phyloP scores from a whole-genome alignment of 2,113 vertebrate genomes.

The Physeter macrocephalus region DNA sequence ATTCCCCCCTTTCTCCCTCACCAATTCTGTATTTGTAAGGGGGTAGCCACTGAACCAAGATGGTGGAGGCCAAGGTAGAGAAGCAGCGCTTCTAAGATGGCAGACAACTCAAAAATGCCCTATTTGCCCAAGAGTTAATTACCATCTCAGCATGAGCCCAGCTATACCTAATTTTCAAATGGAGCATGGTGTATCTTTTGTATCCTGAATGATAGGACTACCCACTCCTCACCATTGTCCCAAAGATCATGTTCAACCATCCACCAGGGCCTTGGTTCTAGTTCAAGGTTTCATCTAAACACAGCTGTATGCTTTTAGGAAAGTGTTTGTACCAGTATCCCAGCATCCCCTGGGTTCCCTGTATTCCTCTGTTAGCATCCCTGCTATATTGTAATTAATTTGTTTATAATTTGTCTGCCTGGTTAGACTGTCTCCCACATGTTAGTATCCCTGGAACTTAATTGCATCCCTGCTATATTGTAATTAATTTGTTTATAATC shows the following conservation, averaged over 20 bases:
- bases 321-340: neutral
- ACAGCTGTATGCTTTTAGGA: neutral
- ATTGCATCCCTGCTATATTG: neutral
- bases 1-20: fast-evolving
- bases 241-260: neutral
- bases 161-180: neutral
- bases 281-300: neutral
- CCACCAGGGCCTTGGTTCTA: neutral
- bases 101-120: neutral
- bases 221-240: neutral
- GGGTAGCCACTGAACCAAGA: neutral
- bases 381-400: neutral
- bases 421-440: constrained; percentile 16
- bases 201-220: neutral
- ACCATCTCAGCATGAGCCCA: neutral
- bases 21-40: neutral
- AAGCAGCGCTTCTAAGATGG: neutral
- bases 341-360: neutral
- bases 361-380: neutral
- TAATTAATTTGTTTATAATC: constrained; percentile 29
- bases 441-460: neutral
- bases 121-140: neutral
- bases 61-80: neutral
- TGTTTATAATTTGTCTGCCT: constrained; percentile 10
- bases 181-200: neutral